phyloP scores from a whole-genome alignment of 2,113 vertebrate genomes.

The Excalfactoria chinensis region DNA sequence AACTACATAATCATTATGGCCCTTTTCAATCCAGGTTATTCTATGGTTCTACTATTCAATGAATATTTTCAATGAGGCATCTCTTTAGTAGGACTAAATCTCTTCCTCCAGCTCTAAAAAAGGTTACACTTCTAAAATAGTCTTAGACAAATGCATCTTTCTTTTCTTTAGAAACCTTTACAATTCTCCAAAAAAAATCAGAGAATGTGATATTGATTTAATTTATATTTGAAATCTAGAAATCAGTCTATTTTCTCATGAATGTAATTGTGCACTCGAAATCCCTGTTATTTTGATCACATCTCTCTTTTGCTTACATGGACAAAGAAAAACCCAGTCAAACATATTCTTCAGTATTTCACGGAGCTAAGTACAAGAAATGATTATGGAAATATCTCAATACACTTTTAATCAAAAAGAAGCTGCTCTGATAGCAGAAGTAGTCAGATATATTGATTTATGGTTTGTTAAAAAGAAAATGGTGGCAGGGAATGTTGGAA shows the following conservation, averaged over 20 bases:
- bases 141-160: not conserved
- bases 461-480: not conserved
- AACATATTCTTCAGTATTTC: not conserved
- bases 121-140: not conserved
- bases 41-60: too few relatives aligned
- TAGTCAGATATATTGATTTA: not conserved
- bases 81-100: not conserved
- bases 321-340: not conserved
- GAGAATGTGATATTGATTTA: not conserved
- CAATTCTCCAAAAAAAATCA: not conserved
- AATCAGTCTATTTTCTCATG: not conserved
- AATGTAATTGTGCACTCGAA: not conserved
- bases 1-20: too few relatives aligned
- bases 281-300: not conserved
- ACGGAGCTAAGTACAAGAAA: not conserved
- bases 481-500: not conserved
- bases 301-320: not conserved
- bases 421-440: not conserved
- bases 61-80: not conserved
- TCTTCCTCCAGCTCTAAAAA: not conserved
- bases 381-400: not conserved
- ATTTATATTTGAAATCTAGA: not conserved
- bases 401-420: not conserved
- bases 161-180: not conserved
- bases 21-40: too few relatives aligned